A percentile compares a stretch with the other conserved stretches of the same genome.
Conservation (phyloP, 2,888 invertebrate species). For the Taphrorychus bicolor region DNA sequence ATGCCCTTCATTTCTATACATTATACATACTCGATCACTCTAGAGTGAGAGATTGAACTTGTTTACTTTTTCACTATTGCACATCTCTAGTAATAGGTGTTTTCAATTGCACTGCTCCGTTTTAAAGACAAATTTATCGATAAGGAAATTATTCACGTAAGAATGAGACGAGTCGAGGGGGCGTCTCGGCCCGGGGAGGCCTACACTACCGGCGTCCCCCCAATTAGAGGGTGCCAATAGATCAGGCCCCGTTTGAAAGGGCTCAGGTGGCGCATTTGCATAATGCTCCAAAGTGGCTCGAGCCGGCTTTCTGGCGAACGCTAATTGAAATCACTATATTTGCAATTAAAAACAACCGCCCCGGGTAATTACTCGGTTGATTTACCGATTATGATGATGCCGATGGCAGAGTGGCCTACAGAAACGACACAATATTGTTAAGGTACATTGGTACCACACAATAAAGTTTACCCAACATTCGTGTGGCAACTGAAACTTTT, state of each 20-base stretch:
- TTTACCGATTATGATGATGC: neutral
- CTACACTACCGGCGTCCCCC: neutral
- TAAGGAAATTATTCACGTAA: neutral
- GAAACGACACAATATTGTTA: neutral
- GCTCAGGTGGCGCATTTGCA: conserved; percentile 51
- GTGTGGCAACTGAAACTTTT: too few relatives aligned
- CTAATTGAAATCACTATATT: conserved; percentile 56
- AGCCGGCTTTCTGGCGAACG: conserved; percentile 20
- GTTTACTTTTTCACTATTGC: too few relatives aligned
- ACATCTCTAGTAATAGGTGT: too few relatives aligned
- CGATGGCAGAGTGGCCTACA: neutral
- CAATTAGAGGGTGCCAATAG: conserved; percentile 44
- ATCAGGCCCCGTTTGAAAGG: conserved; percentile 45
- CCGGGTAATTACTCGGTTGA: conserved; percentile 48
- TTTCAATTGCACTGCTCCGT: too few relatives aligned
- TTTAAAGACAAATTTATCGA: too few relatives aligned
- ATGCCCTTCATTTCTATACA: too few relatives aligned
- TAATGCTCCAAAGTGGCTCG: conserved; percentile 45
- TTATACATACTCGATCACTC: too few relatives aligned
- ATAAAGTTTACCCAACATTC: too few relatives aligned
- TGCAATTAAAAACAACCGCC: conserved; percentile 56
- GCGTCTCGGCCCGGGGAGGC: neutral
- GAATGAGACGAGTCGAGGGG: too few relatives aligned
- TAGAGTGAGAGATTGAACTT: too few relatives aligned
- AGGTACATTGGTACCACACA: neutral